Base-by-base conservation (phyloP, 1,140 invertebrate genomes). In the Lepidurus arcticus region DNA sequence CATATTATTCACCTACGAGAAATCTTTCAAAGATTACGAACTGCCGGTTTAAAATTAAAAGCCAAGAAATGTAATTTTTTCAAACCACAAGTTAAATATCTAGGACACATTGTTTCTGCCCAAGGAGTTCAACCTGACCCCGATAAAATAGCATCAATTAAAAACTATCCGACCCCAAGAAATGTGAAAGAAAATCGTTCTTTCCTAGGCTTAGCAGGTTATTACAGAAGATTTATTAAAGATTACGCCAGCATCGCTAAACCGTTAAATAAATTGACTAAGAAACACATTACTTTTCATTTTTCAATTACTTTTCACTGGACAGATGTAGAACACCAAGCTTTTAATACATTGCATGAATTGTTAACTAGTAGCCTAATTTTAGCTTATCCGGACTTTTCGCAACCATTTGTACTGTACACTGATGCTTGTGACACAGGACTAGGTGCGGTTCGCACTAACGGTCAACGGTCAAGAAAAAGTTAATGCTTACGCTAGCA, bases 311-410 rank as follows among this genome's bases (percentile, higher is more conserved):
- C 34, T 6, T 75, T 75, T 5, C 1, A 21, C 9, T 47, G 45
- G 45, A 47, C 8, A 10, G 45, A 47, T 2, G 45, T 1, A 16
- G 45, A 9, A 9, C 9, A 47, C 2, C 8, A 47, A 47, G 45
- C 45, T 16, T 47, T 47, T 16, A 16, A 1, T 10, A 47, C 45
- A 10, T 16, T 47, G 2, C 8, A 47, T 1, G 8, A 1, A 10
- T 9, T 16, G 45, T 16, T 47, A 10, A 47, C 45, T 47, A 9
- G 45, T 10, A 9, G 16, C 45, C 45, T 2, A 47, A 47, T 47
- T 10, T 16, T 47, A 16, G 45, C 45, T 1, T 47, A 47, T 16
- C 45, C 78, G 1, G 53, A 80, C 21, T 80, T 76, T 45, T 42
- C 73, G 1, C 34, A 75, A 26, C 26, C 26, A 26, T 26, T 26